phyloP scores from a whole-genome alignment of 1,140 invertebrate species.

The Procambarus clarkii region DNA sequence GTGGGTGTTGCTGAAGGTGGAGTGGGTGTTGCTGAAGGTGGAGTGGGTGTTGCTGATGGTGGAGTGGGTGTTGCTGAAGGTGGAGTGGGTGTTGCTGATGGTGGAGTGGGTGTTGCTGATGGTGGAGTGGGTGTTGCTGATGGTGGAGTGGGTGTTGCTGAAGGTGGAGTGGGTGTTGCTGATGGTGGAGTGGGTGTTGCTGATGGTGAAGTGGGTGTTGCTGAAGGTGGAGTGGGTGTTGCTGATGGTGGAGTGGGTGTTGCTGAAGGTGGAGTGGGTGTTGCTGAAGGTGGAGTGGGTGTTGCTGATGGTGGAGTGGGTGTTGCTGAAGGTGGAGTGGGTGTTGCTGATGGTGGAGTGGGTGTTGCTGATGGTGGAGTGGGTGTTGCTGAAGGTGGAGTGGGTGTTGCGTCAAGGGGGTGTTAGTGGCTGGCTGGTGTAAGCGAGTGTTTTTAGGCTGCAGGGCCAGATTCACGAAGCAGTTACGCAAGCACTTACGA shows the following conservation, averaged over 20 bases:
- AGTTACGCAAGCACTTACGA: too few relatives aligned
- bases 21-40: neutral
- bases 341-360: neutral
- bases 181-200: neutral
- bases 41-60: neutral
- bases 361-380: neutral
- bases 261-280: neutral
- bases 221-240: neutral
- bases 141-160: neutral
- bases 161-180: neutral
- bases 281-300: neutral
- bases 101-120: neutral
- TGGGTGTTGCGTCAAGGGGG: neutral
- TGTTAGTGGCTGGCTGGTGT: neutral
- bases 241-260: neutral
- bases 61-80: neutral
- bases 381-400: neutral
- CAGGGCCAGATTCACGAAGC: too few relatives aligned
- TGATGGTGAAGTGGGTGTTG: neutral
- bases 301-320: neutral
- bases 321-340: neutral
- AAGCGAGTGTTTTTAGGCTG: neutral
- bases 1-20: neutral
- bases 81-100: neutral
- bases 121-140: neutral